Conservation (phyloP, 2,113 vertebrate species). For the Chionomys nivalis region DNA sequence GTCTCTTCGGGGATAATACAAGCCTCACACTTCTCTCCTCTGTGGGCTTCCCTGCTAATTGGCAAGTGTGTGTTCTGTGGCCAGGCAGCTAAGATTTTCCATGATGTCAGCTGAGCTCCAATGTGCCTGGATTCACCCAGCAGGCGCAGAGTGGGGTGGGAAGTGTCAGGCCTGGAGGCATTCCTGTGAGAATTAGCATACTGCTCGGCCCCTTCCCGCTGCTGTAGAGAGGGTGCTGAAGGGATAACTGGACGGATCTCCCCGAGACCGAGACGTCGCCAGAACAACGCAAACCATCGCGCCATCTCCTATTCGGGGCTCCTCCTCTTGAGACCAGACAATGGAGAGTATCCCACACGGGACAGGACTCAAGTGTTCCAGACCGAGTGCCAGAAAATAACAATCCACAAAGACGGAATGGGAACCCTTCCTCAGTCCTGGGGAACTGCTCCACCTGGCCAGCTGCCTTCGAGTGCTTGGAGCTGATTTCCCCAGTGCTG, state of each 20-base stretch:
- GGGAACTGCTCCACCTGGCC: background rate
- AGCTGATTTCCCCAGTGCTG: accelerated
- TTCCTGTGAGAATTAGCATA: background rate
- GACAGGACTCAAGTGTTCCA: background rate
- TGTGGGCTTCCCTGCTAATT: background rate
- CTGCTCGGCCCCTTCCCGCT: background rate
- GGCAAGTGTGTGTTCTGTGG: background rate
- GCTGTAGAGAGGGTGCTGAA: accelerated
- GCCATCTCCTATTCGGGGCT: background rate
- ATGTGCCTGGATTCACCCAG: background rate
- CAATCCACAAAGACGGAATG: background rate
- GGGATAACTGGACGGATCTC: accelerated
- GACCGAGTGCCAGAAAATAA: background rate
- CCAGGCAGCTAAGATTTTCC: slow-evolving; percentile 12
- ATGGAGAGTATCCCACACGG: accelerated
- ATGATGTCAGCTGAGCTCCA: slow-evolving; percentile 34
- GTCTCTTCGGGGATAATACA: slow-evolving; percentile 28
- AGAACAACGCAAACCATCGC: background rate
- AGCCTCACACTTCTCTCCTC: background rate
- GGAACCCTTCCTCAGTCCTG: background rate
- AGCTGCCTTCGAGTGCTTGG: background rate
- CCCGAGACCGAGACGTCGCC: background rate
- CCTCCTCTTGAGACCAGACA: background rate
- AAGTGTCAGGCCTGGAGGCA: background rate
- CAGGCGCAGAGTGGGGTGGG: background rate